Conservation (phyloP, 2,797 vertebrate genomes). For the Chloroceryle inda region DNA sequence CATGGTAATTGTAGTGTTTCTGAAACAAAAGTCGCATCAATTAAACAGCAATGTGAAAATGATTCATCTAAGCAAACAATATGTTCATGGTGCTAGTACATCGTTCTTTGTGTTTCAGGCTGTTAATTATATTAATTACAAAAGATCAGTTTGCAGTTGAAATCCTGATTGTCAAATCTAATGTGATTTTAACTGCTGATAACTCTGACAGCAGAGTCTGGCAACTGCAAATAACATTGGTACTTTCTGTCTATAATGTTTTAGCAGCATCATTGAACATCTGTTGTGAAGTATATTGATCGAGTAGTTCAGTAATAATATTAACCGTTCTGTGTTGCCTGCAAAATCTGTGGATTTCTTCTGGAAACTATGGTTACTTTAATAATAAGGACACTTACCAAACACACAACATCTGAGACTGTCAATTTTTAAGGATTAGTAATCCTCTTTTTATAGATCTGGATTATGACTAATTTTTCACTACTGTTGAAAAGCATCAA, state of each 20-base stretch:
- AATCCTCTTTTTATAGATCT: background rate
- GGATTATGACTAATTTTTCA: background rate
- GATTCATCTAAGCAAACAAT: slow-evolving; percentile 51
- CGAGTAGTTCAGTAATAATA: background rate
- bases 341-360: background rate
- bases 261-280: background rate
- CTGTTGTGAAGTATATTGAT: background rate
- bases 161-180: slow-evolving; percentile 53
- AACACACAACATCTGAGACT: background rate
- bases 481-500: background rate
- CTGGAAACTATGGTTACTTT: background rate
- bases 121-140: slow-evolving; percentile 70
- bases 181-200: slow-evolving; percentile 26
- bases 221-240: background rate
- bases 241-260: background rate
- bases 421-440: background rate
- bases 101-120: slow-evolving; percentile 32
- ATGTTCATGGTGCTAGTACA: background rate
- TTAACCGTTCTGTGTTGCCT: background rate
- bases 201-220: background rate
- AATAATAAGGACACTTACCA: background rate
- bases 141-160: slow-evolving; percentile 41
- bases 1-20: slow-evolving; percentile 17
- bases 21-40: slow-evolving; percentile 39
- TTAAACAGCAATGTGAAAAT: slow-evolving; percentile 41